Base-by-base conservation (phyloP, 2,113 vertebrate genomes). In the Percina caprodes region DNA sequence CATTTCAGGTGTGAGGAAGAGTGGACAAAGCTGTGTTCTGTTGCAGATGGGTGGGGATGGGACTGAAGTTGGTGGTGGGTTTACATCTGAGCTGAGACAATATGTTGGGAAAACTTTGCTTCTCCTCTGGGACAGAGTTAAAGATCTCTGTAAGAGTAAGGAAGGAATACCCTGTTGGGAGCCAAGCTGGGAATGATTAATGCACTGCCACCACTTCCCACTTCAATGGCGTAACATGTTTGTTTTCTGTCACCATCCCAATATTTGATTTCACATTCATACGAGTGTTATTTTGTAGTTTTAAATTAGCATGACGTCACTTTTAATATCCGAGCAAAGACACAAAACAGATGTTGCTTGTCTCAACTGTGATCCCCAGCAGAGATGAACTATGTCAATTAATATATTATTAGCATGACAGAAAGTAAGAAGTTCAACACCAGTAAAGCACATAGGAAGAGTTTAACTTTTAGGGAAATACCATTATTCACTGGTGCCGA, bases 11-110 rank as follows among this genome's bases (percentile, higher is more conserved):
- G 82, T 74, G 77, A 82, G 80, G 58, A 78, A 76, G 55, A 65
- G 77, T 11, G 33, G 55, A 73, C 78, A 73, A 74, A 79, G 63
- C 68, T 46, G 77, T 60, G 72, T 23, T 74, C 59, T 65, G 68
- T 51, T 46, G 60, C 26, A 16, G 55, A 46, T 0, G 56, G 49
- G 58, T 49, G 76, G 5, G 33, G 83, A 80, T 84, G 90, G 74
- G 86, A 91, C 65, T 35, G 62, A 35, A 30, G 65, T 49, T 21
- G 55, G 69, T 49, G 65, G 72, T 63, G 61, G 74, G 85, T 88
- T 92, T 88, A 90, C 90, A 88, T 88, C 73, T 83, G 61, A 73
- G 61, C 65, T 33, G 18, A 90, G 76, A 91, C 86, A 88, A 85
- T 89, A 76, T 56, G 39, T 82, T 80, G 24, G 30, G 66, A 23